phyloP scores from a whole-genome alignment of 2,113 vertebrate species.

The Suncus etruscus region DNA sequence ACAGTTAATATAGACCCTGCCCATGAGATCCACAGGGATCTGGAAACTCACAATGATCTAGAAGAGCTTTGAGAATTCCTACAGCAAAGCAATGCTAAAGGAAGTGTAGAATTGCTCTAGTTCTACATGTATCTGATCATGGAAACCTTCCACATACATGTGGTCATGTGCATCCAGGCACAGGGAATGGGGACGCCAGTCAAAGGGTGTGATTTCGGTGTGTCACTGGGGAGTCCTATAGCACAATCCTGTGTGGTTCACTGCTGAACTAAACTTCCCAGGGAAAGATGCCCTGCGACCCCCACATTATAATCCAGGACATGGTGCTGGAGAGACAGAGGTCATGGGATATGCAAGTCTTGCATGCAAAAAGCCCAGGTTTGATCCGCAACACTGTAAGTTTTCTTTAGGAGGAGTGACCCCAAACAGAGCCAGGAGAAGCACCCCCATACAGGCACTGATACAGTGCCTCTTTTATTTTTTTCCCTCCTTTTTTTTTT shows the following conservation, averaged over 20 bases:
- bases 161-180: not conserved
- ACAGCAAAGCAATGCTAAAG: not conserved
- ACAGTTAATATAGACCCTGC: not conserved
- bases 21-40: not conserved
- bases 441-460: not conserved
- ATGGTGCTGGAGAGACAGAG: too few species aligned
- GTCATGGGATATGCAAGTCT: too few species aligned
- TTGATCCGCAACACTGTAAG: too few species aligned
- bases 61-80: not conserved
- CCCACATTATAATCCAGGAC: too few species aligned
- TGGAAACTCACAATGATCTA: not conserved
- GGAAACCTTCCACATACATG: not conserved
- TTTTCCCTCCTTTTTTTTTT: too few species aligned
- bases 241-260: too few species aligned
- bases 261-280: too few species aligned
- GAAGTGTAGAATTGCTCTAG: not conserved
- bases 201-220: not conserved
- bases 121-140: not conserved
- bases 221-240: not conserved
- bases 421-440: too few species aligned
- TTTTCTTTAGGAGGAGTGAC: too few species aligned
- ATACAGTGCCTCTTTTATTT: not conserved
- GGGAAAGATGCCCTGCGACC: too few species aligned
- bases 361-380: too few species aligned
- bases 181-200: not conserved